A percentile compares a stretch with the other conserved stretches of the same genome.
Conservation (phyloP, 2,888 invertebrate species). For the Lochmaea capreae region DNA sequence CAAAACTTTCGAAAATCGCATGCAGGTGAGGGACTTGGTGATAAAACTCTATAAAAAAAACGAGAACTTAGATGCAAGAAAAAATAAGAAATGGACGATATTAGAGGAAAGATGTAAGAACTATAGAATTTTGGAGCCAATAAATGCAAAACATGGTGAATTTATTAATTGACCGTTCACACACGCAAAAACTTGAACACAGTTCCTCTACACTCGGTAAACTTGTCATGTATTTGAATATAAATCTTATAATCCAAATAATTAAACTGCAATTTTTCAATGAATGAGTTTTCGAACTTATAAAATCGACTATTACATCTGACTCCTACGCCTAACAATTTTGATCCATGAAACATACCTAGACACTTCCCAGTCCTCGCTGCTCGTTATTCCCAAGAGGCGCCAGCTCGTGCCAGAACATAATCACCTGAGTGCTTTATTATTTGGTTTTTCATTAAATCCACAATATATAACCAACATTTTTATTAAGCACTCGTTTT, state of each 20-base stretch:
- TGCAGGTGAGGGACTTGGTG: background rate
- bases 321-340: too few species aligned
- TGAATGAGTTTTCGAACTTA: too few species aligned
- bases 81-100: background rate
- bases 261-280: too few species aligned
- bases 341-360: too few species aligned
- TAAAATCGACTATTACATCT: too few species aligned
- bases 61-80: background rate
- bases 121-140: background rate
- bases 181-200: too few species aligned
- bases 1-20: background rate
- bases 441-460: constrained; percentile 18
- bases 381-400: constrained; percentile 41
- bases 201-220: too few species aligned
- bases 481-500: too few species aligned
- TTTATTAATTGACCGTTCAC: too few species aligned
- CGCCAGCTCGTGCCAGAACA: constrained; percentile 44
- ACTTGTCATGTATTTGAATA: too few species aligned
- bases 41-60: background rate
- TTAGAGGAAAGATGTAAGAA: background rate
- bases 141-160: background rate
- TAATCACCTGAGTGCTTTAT: constrained; percentile 40
- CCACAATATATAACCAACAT: background rate
- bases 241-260: too few species aligned
- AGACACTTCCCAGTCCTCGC: background rate